Evolutionary conservation across 2,797 vertebrate species (phyloP), one percentile per base, ranked within the genome.

Genomic region (Lateolabrax maculatus): DNA sequence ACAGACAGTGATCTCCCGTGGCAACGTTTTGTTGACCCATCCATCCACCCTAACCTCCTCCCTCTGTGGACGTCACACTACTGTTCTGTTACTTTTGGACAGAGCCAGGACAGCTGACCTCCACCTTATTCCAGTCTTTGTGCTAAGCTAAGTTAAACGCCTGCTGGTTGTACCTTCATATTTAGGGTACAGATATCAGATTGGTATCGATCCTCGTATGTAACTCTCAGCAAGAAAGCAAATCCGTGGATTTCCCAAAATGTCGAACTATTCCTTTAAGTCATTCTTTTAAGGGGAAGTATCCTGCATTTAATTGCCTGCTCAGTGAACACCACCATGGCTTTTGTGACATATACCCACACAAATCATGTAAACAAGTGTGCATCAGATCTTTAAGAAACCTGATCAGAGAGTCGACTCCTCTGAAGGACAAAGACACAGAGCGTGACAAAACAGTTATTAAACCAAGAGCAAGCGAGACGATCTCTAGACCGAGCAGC

Each of bases 351-450:
- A 56, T 61, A 72, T 57, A 74, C 6, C 51, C 70, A 72, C 31
- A 88, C 75, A 77, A 86, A 86, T 90, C 82, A 87, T 77, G 76
- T 72, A 84, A 84, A 90, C 77, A 84, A 81, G 72, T 31, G 72
- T 3, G 70, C 77, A 80, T 75, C 71, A 85, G 81, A 86, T 91
- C 87, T 88, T 86, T 82, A 79, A 81, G 80, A 77, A 81, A 79
- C 77, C 84, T 68, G 82, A 91, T 89, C 87, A 84, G 84, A 85
- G 81, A 84, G 84, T 81, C n/a, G 71, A 86, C 77, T 87, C 79
- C 78, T 90, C 85, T 93, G 90, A 94, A 94, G 93, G 93, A 91
- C 93, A 90, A 83, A 67, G 90, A 92, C 84, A 64, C 73, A 23
- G 83, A 90, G 90, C 82, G 79, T 91, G 91, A 92, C 90, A 88